Conservation (phyloP, 1,140 invertebrate genomes). For the Philotrypesis tridentata region DNA sequence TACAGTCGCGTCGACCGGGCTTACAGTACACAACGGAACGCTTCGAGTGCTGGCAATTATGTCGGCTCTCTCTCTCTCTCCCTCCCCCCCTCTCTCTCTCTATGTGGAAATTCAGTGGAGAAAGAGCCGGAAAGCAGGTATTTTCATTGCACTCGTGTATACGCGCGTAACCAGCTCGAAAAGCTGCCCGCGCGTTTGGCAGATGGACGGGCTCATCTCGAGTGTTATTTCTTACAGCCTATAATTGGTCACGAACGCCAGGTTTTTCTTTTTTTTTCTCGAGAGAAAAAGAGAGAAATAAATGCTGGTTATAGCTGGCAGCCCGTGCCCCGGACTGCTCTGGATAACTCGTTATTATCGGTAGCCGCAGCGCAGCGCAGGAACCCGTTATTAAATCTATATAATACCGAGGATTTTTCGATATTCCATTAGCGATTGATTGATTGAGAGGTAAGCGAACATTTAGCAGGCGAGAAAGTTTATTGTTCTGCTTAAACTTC, state of each 20-base stretch:
- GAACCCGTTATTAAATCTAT: background rate
- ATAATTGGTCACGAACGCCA: constrained; percentile 13
- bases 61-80: constrained; percentile 1
- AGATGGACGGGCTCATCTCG: constrained; percentile 13
- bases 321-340: background rate
- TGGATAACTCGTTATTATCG: constrained; percentile 25
- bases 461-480: background rate
- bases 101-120: constrained; percentile 16
- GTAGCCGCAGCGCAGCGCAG: background rate
- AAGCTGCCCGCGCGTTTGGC: background rate
- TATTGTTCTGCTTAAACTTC: background rate
- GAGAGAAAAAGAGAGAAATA: background rate
- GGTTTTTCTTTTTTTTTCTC: background rate
- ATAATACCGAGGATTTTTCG: background rate
- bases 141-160: background rate
- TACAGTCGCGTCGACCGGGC: no score
- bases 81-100: no score
- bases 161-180: background rate
- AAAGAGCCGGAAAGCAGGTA: constrained; percentile 36
- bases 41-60: constrained; percentile 19
- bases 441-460: background rate
- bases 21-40: no score
- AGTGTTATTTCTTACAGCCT: background rate
- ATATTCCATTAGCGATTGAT: background rate
- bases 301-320: background rate